A percentile compares a stretch with the other conserved stretches of the same genome.
phyloP scores from a whole-genome alignment of 2,797 vertebrate genomes.

The Labeo calbasu region DNA sequence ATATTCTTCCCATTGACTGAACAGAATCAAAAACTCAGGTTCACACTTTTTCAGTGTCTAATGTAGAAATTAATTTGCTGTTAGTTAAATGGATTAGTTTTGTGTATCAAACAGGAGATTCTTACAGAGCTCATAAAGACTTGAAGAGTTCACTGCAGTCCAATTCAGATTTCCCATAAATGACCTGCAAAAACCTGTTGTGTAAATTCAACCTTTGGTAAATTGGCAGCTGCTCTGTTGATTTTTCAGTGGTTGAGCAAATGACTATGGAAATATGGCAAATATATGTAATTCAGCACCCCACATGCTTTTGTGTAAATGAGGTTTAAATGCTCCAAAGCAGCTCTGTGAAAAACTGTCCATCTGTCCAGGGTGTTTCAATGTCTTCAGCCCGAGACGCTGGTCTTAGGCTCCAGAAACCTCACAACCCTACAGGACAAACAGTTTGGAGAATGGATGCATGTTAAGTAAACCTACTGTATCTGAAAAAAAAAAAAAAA shows the following conservation, averaged over 20 bases:
- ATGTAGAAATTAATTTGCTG: neutral
- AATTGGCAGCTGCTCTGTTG: constrained; percentile 26
- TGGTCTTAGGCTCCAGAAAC: too few species aligned
- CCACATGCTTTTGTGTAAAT: neutral
- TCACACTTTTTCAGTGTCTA: neutral
- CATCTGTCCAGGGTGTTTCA: too few species aligned
- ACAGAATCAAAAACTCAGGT: too few species aligned
- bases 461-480: too few species aligned
- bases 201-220: constrained; percentile 47
- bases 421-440: too few species aligned
- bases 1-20: too few species aligned
- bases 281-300: neutral
- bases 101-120: neutral
- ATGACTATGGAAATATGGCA: neutral
- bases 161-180: constrained; percentile 24
- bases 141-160: constrained; percentile 20
- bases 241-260: neutral
- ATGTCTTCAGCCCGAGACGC: too few species aligned
- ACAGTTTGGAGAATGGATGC: too few species aligned
- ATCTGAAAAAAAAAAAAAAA: too few species aligned
- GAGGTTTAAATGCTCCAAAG: neutral
- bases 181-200: constrained; percentile 1
- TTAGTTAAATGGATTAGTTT: neutral
- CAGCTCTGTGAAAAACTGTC: too few species aligned
- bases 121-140: neutral